phyloP scores from a whole-genome alignment of 2,888 invertebrate genomes.

The Tridacna crocea region DNA sequence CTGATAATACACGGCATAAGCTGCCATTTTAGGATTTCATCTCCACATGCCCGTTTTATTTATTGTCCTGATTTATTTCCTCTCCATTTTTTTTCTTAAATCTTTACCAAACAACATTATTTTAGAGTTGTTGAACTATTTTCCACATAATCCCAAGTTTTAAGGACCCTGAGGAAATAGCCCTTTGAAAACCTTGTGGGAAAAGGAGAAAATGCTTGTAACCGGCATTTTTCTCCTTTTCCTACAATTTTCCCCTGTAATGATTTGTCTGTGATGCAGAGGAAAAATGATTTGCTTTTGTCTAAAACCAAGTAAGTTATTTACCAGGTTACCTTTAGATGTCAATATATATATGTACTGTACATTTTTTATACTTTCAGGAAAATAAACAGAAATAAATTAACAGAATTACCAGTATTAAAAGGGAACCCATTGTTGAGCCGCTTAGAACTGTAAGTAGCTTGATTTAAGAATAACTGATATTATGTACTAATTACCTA shows the following conservation, averaged over 20 bases:
- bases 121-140: too few species aligned
- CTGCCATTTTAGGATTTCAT: slow-evolving; percentile 23
- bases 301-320: too few species aligned
- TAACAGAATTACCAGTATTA: slow-evolving; percentile 86
- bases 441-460: slow-evolving; percentile 86
- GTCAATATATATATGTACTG: background rate
- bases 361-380: slow-evolving; percentile 75
- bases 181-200: background rate
- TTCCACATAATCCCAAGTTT: background rate
- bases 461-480: background rate
- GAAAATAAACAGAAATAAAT: slow-evolving; percentile 87
- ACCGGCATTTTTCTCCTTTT: background rate
- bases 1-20: slow-evolving; percentile 25
- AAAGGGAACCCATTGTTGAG: slow-evolving; percentile 83
- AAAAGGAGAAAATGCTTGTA: background rate
- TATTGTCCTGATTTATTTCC: slow-evolving; percentile 13
- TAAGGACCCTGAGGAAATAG: too few species aligned
- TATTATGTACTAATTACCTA: too few species aligned
- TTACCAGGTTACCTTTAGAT: background rate
- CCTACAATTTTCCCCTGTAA: background rate
- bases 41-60: slow-evolving; percentile 1
- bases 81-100: background rate
- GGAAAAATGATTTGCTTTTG: too few species aligned
- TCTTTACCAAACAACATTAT: too few species aligned
- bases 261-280: too few species aligned